Conservation (phyloP, 2,888 invertebrate species). For the Chaitophorus viminalis region DNA sequence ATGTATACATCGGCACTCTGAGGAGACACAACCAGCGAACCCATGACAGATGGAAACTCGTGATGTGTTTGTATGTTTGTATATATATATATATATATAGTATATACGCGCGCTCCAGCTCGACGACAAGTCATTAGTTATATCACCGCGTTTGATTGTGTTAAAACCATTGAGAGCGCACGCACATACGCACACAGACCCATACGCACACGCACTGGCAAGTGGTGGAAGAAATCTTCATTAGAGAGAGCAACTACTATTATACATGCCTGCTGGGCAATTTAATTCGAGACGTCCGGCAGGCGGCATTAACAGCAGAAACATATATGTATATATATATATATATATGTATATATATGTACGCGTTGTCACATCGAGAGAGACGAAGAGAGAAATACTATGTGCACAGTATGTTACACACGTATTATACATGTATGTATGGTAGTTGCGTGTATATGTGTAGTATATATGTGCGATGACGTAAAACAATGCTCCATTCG, state of each 20-base stretch:
- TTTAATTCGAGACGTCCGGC: constrained; percentile 51
- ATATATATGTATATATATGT: too few relatives aligned
- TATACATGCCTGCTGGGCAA: constrained; percentile 1
- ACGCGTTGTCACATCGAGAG: background rate
- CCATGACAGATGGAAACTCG: constrained; percentile 39
- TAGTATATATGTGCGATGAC: constrained; percentile 2
- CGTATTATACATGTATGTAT: background rate
- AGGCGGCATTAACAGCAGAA: too few relatives aligned
- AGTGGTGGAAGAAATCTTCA: constrained; percentile 51
- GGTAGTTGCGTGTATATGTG: background rate
- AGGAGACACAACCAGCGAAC: constrained; percentile 22
- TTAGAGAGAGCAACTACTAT: background rate
- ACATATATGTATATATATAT: too few relatives aligned
- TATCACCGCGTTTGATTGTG: constrained; percentile 50
- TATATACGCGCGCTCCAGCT: background rate
- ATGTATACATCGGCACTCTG: background rate
- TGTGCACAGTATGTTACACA: too few relatives aligned
- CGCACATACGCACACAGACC: background rate
- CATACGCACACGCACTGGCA: background rate
- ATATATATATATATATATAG: too few relatives aligned
- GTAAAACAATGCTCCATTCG: constrained; percentile 48
- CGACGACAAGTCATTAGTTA: constrained; percentile 53
- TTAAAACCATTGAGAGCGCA: background rate
- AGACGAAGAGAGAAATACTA: background rate
- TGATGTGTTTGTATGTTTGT: too few relatives aligned